These are phyloP conservation scores for Leptarthrus brevirostris DNA, from an alignment of 2,888 invertebrate genomes.

Conservation along the genomic window DNA sequence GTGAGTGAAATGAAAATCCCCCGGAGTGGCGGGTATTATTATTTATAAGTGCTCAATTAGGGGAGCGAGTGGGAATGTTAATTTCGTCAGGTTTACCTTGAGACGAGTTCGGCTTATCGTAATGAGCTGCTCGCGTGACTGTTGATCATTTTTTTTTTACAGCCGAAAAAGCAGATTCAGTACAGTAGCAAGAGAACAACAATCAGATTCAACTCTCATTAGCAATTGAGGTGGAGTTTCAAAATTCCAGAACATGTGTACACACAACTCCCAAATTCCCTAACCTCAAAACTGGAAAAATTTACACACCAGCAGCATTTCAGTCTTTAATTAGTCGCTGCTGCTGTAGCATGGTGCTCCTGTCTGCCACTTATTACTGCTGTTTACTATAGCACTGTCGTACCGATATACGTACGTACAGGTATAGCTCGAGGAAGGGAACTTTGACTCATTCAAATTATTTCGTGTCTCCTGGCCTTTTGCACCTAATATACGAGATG, in stretches of 20 bases:
- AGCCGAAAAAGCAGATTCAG: slow-evolving; percentile 10
- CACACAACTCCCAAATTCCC: slow-evolving; percentile 40
- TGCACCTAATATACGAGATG: slow-evolving; percentile 30
- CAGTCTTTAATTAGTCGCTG: slow-evolving; percentile 38
- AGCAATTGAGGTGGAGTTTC: slow-evolving; percentile 42
- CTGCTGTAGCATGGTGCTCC: background rate
- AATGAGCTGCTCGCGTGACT: slow-evolving; percentile 45
- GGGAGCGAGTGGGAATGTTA: slow-evolving; percentile 25
- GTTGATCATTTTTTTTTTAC: slow-evolving; percentile 18
- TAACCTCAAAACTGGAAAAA: slow-evolving; percentile 10
- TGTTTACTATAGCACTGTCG: background rate
- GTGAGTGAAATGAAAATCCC: too few relatives aligned
- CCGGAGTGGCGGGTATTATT: slow-evolving; percentile 7
- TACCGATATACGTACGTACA: too few relatives aligned
- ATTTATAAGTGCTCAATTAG: slow-evolving; percentile 43
- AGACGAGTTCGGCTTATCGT: slow-evolving; percentile 20
- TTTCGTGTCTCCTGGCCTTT: slow-evolving; percentile 39
- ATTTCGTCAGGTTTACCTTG: slow-evolving; percentile 30
- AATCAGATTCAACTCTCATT: slow-evolving; percentile 42
- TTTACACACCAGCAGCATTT: slow-evolving; percentile 21
- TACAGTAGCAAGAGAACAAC: slow-evolving; percentile 34
- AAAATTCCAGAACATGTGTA: slow-evolving; percentile 44
- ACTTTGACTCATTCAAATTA: slow-evolving; percentile 38
- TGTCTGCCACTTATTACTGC: background rate
- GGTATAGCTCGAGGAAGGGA: background rate